These are phyloP conservation scores for Fistularia tabacaria DNA, from an alignment of 2,797 vertebrate species.

Conservation along the genomic window DNA sequence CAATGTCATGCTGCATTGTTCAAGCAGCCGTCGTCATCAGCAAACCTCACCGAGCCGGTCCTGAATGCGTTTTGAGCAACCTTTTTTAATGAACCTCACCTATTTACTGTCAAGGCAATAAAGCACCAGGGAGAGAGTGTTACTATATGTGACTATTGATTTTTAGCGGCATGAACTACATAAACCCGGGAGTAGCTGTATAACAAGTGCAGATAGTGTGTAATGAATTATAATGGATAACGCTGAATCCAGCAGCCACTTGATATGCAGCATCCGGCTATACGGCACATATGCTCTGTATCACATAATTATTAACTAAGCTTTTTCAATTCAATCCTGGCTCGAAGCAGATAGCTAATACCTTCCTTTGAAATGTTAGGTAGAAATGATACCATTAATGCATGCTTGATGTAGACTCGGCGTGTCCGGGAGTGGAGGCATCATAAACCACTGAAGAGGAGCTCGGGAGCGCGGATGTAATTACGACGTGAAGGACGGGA, in stretches of 20 bases:
- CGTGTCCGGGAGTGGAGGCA: background rate
- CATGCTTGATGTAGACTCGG: constrained; percentile 1
- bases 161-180: background rate
- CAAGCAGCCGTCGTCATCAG: too few species aligned
- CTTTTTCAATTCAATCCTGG: constrained; percentile 7
- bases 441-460: constrained; percentile 17
- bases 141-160: background rate
- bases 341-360: constrained; percentile 17
- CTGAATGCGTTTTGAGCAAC: too few species aligned
- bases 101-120: too few species aligned
- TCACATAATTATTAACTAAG: constrained; percentile 32
- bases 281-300: constrained; percentile 17
- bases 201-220: constrained; percentile 4
- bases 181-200: constrained; percentile 7
- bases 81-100: too few species aligned
- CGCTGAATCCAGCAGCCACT: constrained; percentile 10
- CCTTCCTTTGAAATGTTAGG: constrained; percentile 15
- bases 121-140: background rate
- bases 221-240: constrained; percentile 26
- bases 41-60: too few species aligned
- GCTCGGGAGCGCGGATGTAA: constrained; percentile 40
- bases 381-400: constrained; percentile 33
- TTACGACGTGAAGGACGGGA: constrained; percentile 37
- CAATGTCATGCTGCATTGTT: too few species aligned
- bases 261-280: constrained; percentile 26